phyloP scores from a whole-genome alignment of 2,797 vertebrate species.

The Myiotriccus ornatus region DNA sequence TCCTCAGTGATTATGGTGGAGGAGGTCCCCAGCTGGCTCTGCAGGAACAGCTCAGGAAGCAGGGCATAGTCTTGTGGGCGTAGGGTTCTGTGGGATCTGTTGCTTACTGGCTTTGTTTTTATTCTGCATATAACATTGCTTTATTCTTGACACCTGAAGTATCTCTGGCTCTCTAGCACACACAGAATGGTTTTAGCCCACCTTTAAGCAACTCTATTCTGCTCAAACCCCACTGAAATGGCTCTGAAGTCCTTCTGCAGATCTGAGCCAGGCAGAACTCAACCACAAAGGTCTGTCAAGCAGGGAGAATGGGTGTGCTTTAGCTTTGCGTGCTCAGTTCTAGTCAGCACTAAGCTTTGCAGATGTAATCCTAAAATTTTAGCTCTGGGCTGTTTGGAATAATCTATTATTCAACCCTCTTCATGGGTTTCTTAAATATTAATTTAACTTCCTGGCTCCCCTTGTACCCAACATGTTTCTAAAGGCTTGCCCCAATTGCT shows the following conservation, averaged over 20 bases:
- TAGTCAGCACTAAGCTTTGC: not conserved
- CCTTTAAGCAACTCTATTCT: not conserved
- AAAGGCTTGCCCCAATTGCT: not conserved
- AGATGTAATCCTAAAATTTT: not conserved
- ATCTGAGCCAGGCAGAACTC: not conserved
- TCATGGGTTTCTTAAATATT: not conserved
- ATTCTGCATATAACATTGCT: not conserved
- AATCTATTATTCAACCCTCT: not conserved
- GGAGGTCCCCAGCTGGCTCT: not conserved
- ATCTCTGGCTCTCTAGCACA: not conserved
- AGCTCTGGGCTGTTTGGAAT: not conserved
- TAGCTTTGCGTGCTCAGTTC: not conserved
- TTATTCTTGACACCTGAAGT: not conserved
- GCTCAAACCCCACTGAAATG: not conserved
- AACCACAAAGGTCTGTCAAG: not conserved
- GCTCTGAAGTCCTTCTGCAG: not conserved
- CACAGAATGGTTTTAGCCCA: not conserved
- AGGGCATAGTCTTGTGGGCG: not conserved
- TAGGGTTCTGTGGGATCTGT: rapidly evolving
- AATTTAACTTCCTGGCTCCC: not conserved
- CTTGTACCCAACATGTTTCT: not conserved
- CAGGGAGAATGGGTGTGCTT: not conserved
- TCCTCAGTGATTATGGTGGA: not conserved
- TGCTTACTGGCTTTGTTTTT: not conserved
- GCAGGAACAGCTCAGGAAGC: not conserved